Base-by-base conservation (phyloP, 2,888 invertebrate species). In the Folsomia manolachei region DNA sequence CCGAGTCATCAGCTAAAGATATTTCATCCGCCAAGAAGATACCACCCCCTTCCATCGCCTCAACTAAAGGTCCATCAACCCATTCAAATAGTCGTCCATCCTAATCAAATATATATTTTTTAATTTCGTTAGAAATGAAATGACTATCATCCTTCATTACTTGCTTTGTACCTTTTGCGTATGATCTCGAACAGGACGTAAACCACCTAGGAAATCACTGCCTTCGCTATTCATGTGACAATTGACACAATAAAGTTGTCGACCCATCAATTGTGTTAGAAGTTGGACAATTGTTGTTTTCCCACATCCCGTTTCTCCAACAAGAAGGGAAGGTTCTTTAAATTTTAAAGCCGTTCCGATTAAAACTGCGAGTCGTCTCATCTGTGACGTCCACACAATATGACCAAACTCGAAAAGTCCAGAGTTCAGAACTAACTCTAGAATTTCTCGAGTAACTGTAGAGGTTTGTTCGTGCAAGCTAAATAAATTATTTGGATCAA, bases 171-270 rank as follows among this genome's bases (percentile, higher is more conserved):
- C 75, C 70, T 72, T 69, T 18, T 72, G 74, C 11, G 79, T 84
- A 74, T 88, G 88, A 69, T 88, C 87, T 71, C 95, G 85, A 7
- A 94, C 92, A 0, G 99, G 99, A 78, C 99, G 86, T 9, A 99
- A 86, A 21, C 97, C 95, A 56, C 99, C 99, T 21, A 99, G 86
- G 83, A 99, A 98, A 84, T 99, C 99, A 0, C 97, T 91, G 79
- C 97, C 95, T 84, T 99, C 99, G 0, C 97, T 96, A 82, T 99
- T 95, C 91, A 98, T 94, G 82, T 99, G 99, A 84, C 99, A 99
- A 84, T 98, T 99, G 1, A 98, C 89, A 53, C 93, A 90, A 70
- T 90, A 87, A 53, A 98, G 86, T 69, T 88, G 84, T 69, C 89
- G 89, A 0, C 86, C 84, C 74, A 87, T 88, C 69, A 92, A 86